Percentiles rank a stretch among this genome's conserved stretches.
phyloP scores from a whole-genome alignment of 2,797 vertebrate genomes.

The Ispidina lecontei region DNA sequence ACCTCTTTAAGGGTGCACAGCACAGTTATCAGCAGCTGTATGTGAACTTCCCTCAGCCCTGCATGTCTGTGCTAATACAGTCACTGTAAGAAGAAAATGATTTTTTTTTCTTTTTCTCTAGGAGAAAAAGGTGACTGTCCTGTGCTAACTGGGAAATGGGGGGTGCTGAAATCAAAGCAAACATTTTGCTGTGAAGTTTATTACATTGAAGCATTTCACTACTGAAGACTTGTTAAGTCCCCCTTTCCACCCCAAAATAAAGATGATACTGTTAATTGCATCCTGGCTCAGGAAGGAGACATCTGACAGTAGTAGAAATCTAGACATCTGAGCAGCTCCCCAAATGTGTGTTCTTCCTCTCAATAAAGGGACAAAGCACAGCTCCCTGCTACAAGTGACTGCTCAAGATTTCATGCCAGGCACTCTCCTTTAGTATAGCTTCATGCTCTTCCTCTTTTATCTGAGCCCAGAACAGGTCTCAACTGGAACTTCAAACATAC shows the following conservation, averaged over 20 bases:
- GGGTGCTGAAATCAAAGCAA: background rate
- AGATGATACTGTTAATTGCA: background rate
- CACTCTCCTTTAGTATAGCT: background rate
- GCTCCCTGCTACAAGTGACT: background rate
- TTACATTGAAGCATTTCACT: background rate
- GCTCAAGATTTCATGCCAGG: background rate
- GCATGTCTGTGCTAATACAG: background rate
- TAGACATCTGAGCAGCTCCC: background rate
- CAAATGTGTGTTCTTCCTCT: background rate
- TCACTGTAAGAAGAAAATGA: background rate
- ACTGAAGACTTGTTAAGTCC: background rate
- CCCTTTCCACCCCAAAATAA: background rate
- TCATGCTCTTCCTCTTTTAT: conserved; percentile 60
- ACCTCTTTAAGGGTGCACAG: fast-evolving
- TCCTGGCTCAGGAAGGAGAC: background rate
- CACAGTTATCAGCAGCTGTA: background rate
- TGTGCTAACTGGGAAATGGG: background rate
- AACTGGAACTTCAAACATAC: conserved; percentile 62
- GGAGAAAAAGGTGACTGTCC: background rate
- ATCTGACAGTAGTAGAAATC: background rate
- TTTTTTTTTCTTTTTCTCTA: background rate
- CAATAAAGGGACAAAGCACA: background rate
- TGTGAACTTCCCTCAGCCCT: background rate
- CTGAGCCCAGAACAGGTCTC: conserved; percentile 48
- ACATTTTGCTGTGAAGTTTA: background rate